phyloP scores from a whole-genome alignment of 2,797 vertebrate species.

The Lutjanus argentimaculatus region DNA sequence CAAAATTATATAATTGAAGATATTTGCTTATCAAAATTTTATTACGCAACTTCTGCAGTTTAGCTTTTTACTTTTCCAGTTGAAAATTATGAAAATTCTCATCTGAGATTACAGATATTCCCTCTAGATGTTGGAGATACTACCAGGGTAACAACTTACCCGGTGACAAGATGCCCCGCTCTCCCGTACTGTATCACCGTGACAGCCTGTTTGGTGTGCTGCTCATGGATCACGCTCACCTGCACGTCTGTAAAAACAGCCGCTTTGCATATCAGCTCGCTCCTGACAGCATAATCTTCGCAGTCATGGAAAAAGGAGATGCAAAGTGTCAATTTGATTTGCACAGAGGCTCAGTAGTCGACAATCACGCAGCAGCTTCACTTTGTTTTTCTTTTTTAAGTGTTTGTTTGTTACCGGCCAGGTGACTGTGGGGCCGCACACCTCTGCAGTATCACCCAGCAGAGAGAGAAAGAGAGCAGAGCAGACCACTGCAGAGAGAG shows the following conservation, averaged over 20 bases:
- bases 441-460: conserved; percentile 66
- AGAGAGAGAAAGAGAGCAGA: conserved; percentile 21
- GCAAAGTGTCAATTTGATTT: conserved; percentile 71
- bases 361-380: conserved; percentile 21
- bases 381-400: background rate
- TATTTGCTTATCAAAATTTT: too few species aligned
- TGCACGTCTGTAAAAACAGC: conserved; percentile 53
- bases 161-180: too few species aligned
- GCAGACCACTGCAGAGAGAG: conserved; percentile 76
- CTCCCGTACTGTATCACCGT: conserved; percentile 29
- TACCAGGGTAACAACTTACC: too few species aligned
- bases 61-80: too few species aligned
- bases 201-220: conserved; percentile 44
- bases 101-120: too few species aligned
- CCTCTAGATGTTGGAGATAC: too few species aligned
- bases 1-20: too few species aligned
- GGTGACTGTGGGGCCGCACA: conserved; percentile 61
- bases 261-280: conserved; percentile 67
- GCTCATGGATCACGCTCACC: conserved; percentile 61
- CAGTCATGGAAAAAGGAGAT: conserved; percentile 70
- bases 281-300: conserved; percentile 48
- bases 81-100: too few species aligned
- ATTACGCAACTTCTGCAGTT: too few species aligned
- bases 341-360: conserved; percentile 48
- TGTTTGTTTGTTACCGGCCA: conserved; percentile 42